Evolutionary conservation across 2,113 vertebrate genomes (phyloP), one percentile per base, ranked within the genome.

Genomic region (Vireo altiloquus): DNA sequence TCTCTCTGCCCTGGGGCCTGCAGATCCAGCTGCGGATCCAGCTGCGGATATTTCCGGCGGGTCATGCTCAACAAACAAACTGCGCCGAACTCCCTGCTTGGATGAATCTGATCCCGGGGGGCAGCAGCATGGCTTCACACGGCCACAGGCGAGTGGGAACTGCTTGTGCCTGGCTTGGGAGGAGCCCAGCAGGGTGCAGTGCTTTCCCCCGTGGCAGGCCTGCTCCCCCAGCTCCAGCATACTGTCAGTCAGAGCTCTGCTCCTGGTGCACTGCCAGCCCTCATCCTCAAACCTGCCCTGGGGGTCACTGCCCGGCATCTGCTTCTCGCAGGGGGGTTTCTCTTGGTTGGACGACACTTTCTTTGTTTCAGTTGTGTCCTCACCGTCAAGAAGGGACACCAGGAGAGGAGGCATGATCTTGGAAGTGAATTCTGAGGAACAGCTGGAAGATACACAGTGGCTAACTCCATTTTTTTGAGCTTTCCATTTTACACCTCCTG

Each of bases 391-490:
- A 83, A 97, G 69, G 13, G 98, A 97, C 18, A 96, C 25, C 0
- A 85, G 95, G 50, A 98, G 94, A 28, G 98, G 97, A 19, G 96
- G 80, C 94, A 87, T 96, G 16, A 92, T n/a, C 59, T 89, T 63
- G 2, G 97, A 96, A 30, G 52, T 49, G 53, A 76, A 64, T 47
- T 97, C 97, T 52, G 89, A 87, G 20, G 83, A 84, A 10, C 4
- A 46, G n/a, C 23, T 90, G 60, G 82, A 90, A 68, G 96, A 89
- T 17, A 57, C 56, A 42, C 23, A 9, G 17, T 75, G 84, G n/a
- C 90, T 94, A 79, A 87, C 75, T 79, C 83, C 81, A 47, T 56
- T 94, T 83, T 57, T 94, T 69, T 0, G 79, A 59, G 60, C 31
- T 61, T 71, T 42, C 49, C 49, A 53, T 66, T 66, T 89, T 16